Evolutionary conservation across 2,888 invertebrate genomes (phyloP).

Genomic region (Timema podura): DNA sequence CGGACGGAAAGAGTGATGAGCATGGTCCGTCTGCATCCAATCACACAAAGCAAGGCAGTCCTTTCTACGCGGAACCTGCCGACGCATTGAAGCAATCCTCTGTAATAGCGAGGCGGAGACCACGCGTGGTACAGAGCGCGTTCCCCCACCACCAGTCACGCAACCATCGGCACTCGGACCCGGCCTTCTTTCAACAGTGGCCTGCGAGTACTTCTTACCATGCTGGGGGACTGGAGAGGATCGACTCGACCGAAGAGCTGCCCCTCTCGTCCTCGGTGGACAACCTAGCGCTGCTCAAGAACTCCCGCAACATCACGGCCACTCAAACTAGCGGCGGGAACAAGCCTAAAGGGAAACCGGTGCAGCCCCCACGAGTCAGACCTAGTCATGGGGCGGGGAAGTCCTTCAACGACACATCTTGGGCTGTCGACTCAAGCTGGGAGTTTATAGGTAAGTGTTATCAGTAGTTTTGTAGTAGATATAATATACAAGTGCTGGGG

Average conservation of each 20-base stretch:
- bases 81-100: conserved; percentile 65
- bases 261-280: conserved; percentile 62
- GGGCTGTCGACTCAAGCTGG: conserved; percentile 89
- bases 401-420: conserved; percentile 52
- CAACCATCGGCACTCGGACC: conserved; percentile 49
- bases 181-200: conserved; percentile 43
- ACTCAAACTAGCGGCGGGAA: conserved; percentile 33
- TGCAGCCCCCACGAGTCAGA: conserved; percentile 63
- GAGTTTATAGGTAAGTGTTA: conserved; percentile 71
- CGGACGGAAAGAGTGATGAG: conserved; percentile 35
- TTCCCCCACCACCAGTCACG: conserved; percentile 27
- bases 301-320: conserved; percentile 32
- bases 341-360: conserved; percentile 61
- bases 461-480: too few relatives aligned
- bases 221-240: conserved; percentile 42
- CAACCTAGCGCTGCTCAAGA: conserved; percentile 52
- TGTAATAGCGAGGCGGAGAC: conserved; percentile 38
- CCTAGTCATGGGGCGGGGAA: conserved; percentile 36
- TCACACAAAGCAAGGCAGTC: conserved; percentile 66
- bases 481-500: background rate
- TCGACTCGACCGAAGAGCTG: conserved; percentile 43
- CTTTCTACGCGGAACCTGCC: conserved; percentile 86
- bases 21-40: conserved; percentile 7
- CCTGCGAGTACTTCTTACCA: conserved; percentile 35
- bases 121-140: conserved; percentile 35